A percentile compares a stretch with the other conserved stretches of the same genome.
Evolutionary conservation across 2,888 invertebrate genomes (phyloP).

Genomic region (Geotrupes spiniger): DNA sequence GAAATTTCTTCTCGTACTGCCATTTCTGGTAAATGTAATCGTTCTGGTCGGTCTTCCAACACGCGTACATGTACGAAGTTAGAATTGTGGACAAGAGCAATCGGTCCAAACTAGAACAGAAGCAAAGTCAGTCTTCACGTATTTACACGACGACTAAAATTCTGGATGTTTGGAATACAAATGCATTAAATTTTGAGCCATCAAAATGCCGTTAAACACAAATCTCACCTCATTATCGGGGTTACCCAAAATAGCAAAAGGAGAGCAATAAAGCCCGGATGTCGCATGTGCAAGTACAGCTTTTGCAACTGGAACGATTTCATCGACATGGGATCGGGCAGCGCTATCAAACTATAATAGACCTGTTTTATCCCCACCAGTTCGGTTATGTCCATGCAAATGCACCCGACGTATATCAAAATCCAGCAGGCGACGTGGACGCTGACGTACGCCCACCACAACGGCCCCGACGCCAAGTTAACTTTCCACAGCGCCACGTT

Average conservation of each 20-base stretch:
- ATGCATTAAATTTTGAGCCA: too few species aligned
- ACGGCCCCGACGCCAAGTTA: slow-evolving; percentile 48
- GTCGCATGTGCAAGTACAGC: slow-evolving; percentile 58
- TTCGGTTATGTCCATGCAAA: slow-evolving; percentile 62
- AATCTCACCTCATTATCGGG: slow-evolving; percentile 58
- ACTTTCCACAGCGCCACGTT: slow-evolving; percentile 56
- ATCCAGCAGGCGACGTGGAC: slow-evolving; percentile 57
- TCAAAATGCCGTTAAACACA: slow-evolving; percentile 5
- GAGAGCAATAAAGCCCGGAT: slow-evolving; percentile 62
- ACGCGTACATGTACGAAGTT: slow-evolving; percentile 58
- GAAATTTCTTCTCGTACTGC: slow-evolving; percentile 53
- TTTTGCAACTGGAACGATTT: slow-evolving; percentile 56
- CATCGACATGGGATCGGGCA: slow-evolving; percentile 53
- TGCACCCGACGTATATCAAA: slow-evolving; percentile 59
- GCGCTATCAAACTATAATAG: slow-evolving; percentile 55
- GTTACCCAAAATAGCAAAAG: slow-evolving; percentile 57
- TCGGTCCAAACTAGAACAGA: slow-evolving; percentile 54
- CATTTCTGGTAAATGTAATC: slow-evolving; percentile 57
- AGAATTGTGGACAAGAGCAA: slow-evolving; percentile 54
- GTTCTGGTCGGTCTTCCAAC: slow-evolving; percentile 59
- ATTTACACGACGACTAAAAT: background rate
- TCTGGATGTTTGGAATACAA: too few species aligned
- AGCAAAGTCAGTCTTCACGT: background rate
- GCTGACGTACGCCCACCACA: slow-evolving; percentile 53
- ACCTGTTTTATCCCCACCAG: slow-evolving; percentile 61